Conservation (phyloP, 2,113 vertebrate species). For the Eudyptes chrysolophus region DNA sequence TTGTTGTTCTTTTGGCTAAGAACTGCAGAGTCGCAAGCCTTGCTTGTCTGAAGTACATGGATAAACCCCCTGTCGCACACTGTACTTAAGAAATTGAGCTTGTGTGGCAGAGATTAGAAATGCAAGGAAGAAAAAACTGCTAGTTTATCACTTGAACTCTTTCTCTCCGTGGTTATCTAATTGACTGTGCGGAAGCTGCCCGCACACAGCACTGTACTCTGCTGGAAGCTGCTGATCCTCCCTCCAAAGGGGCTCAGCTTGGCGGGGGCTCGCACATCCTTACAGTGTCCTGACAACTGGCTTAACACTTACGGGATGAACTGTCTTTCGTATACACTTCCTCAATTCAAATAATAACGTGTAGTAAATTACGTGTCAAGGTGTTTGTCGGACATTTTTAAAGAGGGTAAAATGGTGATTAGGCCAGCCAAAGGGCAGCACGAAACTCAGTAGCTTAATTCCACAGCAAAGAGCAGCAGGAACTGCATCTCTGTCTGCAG, state of each 20-base stretch:
- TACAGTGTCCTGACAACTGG: not conserved
- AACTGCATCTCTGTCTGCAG: not conserved
- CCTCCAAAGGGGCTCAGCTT: not conserved
- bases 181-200: not conserved
- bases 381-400: not conserved
- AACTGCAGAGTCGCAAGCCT: not conserved
- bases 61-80: not conserved
- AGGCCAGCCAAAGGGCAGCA: not conserved
- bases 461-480: not conserved
- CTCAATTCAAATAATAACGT: not conserved
- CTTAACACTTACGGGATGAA: not conserved
- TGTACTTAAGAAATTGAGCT: not conserved
- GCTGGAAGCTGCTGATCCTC: constrained; percentile 26
- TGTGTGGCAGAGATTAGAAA: not conserved
- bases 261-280: not conserved
- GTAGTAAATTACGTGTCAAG: not conserved
- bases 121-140: not conserved
- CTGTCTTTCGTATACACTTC: not conserved
- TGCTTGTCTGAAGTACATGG: not conserved
- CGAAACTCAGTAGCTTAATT: not conserved
- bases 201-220: not conserved
- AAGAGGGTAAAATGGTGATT: not conserved
- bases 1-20: not conserved
- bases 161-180: not conserved
- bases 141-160: not conserved